Evolutionary conservation across 2,113 vertebrate species (phyloP).

Genomic region (Cheirogaleus medius): DNA sequence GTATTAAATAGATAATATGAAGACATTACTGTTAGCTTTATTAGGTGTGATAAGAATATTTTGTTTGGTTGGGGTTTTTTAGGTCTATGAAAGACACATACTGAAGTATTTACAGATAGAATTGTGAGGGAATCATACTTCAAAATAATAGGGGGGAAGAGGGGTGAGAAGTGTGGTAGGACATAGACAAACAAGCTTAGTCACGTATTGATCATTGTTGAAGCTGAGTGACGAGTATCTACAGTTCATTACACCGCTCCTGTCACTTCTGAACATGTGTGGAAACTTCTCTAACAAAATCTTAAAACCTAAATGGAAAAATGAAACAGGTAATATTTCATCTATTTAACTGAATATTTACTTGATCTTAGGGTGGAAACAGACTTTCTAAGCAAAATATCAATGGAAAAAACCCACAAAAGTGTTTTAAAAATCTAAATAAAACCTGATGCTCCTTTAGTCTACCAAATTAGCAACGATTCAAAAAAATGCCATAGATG

Average conservation of each 20-base stretch:
- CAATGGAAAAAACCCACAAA: not conserved
- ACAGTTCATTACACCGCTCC: not conserved
- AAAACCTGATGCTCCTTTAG: not conserved
- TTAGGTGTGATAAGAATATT: not conserved
- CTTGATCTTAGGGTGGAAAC: not conserved
- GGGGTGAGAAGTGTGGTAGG: not conserved
- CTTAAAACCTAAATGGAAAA: constrained; percentile 32
- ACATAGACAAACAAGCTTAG: not conserved
- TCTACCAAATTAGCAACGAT: not conserved
- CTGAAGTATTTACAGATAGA: constrained; percentile 18
- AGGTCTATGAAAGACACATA: not conserved
- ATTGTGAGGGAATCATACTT: constrained; percentile 5
- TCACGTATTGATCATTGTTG: not conserved
- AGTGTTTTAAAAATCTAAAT: not conserved
- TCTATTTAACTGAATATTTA: not conserved
- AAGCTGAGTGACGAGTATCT: not conserved
- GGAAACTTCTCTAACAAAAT: constrained; percentile 5
- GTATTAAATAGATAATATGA: constrained; percentile 24
- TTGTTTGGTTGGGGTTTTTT: not conserved
- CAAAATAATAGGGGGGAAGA: not conserved
- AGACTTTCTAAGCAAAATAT: constrained; percentile 28
- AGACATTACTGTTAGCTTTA: constrained; percentile 7
- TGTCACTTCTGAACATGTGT: not conserved
- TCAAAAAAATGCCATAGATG: not conserved
- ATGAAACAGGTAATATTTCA: not conserved